Percentiles rank a stretch among this genome's conserved stretches.
Conservation (phyloP, 64 coral and sea anemone genomes). For the Platygyra sinensis region DNA sequence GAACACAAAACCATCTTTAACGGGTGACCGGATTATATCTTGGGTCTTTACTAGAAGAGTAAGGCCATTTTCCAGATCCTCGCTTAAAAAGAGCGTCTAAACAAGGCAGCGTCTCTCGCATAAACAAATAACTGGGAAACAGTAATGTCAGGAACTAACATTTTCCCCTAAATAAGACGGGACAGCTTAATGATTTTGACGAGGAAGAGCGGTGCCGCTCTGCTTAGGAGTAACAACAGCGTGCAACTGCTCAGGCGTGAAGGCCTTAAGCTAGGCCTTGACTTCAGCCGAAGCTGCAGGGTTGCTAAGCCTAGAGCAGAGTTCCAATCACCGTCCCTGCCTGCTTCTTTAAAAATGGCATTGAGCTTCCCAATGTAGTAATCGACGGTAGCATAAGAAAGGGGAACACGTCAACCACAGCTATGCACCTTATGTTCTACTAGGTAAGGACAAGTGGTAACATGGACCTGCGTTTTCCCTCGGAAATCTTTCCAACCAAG, state of each 20-base stretch:
- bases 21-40: too few species aligned
- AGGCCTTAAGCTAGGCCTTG: not conserved
- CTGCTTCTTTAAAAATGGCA: too few species aligned
- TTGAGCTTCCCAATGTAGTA: slow-evolving; percentile 39
- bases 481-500: slow-evolving; percentile 35
- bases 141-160: too few species aligned
- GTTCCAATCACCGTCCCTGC: slow-evolving; percentile 26
- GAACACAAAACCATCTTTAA: too few species aligned
- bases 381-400: slow-evolving; percentile 28
- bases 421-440: not conserved
- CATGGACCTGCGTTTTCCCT: slow-evolving; percentile 46
- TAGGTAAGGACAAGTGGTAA: not conserved
- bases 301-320: not conserved
- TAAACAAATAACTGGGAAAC: too few species aligned
- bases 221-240: slow-evolving; percentile 32
- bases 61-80: too few species aligned
- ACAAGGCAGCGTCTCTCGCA: too few species aligned
- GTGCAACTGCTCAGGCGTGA: not conserved
- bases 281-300: slow-evolving; percentile 3
- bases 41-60: too few species aligned
- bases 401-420: slow-evolving; percentile 6
- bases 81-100: too few species aligned
- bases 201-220: not conserved
- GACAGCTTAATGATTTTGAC: not conserved
- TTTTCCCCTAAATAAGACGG: not conserved